Conservation (phyloP, 2,888 invertebrate genomes). For the Agriopis aurantiaria region DNA sequence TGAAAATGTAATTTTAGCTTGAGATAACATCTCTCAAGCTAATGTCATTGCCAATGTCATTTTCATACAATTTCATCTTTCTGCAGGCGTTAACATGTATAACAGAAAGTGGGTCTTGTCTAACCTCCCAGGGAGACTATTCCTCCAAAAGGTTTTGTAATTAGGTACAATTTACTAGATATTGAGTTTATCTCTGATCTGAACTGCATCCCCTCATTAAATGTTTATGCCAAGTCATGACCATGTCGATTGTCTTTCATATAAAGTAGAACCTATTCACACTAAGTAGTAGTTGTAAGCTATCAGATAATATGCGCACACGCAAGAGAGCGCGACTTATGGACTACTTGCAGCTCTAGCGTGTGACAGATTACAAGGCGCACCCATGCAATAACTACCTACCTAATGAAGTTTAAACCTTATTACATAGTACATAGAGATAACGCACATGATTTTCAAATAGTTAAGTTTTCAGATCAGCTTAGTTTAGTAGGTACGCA, state of each 20-base stretch:
- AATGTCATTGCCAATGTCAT: too few species aligned
- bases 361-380: conserved; percentile 42
- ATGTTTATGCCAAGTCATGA: not conserved
- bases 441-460: not conserved
- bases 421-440: conserved; percentile 1
- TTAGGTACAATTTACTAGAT: too few species aligned
- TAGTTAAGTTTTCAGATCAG: conserved; percentile 11
- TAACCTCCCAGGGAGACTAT: too few species aligned
- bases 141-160: too few species aligned
- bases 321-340: conserved; percentile 47
- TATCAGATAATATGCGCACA: conserved; percentile 36
- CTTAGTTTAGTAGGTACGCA: conserved; percentile 8
- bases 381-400: conserved; percentile 32
- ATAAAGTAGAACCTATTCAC: conserved; percentile 28
- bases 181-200: not conserved
- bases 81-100: too few species aligned
- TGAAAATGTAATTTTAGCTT: too few species aligned
- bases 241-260: conserved; percentile 14
- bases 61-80: too few species aligned
- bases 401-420: conserved; percentile 3
- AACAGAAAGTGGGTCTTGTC: too few species aligned
- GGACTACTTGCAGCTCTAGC: conserved; percentile 32
- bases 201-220: not conserved
- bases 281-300: conserved; percentile 30
- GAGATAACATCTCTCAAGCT: too few species aligned